Evolutionary conservation across 1,140 invertebrate species (phyloP), one percentile per base, ranked within the genome.

Genomic region (Panulirus ornatus): DNA sequence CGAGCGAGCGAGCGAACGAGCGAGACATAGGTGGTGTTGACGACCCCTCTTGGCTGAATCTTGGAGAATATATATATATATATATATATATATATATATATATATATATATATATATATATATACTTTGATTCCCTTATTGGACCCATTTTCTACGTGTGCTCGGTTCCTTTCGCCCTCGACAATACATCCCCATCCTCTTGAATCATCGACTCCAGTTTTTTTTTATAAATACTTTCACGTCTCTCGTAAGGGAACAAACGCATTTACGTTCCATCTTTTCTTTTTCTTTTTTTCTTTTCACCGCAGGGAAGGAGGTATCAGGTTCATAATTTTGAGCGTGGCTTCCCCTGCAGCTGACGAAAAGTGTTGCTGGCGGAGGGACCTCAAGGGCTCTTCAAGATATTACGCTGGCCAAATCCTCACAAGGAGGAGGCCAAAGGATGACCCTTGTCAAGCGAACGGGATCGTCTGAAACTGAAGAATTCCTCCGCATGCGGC

Each of bases 251-350:
- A 27, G n/a, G 6, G n/a, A 8, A 22, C 8, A 66, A 66, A 66
- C 27, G 30, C 58, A 66, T 27, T 66, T 66, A 30, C 22, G 58
- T 22, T 2, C n/a, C n/a, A 66, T 66, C n/a, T n/a, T n/a, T n/a
- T n/a, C n/a, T n/a, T n/a, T n/a, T n/a, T n/a, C n/a, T n/a, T n/a
- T n/a, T n/a, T n/a, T n/a, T 73, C 34, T 73, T 73, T 81, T 81
- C 36, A 38, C 38, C 63, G 42, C 1, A 81, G 36, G 36, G 40
- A 54, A 42, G 38, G 36, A 47, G 42, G 44, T 40, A 84, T 66
- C 27, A 30, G 11, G 76, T 81, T 81, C 78, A 81, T 81, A 81
- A 81, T 81, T 81, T 14, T 36, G 42, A 19, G 47, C 16, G 78
- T 30, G 3, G 47, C n/a, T 27, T 47, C n/a, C 36, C 19, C 82